A percentile compares a stretch with the other conserved stretches of the same genome.
phyloP scores from a whole-genome alignment of 2,113 vertebrate genomes.

The Cyanistes caeruleus region DNA sequence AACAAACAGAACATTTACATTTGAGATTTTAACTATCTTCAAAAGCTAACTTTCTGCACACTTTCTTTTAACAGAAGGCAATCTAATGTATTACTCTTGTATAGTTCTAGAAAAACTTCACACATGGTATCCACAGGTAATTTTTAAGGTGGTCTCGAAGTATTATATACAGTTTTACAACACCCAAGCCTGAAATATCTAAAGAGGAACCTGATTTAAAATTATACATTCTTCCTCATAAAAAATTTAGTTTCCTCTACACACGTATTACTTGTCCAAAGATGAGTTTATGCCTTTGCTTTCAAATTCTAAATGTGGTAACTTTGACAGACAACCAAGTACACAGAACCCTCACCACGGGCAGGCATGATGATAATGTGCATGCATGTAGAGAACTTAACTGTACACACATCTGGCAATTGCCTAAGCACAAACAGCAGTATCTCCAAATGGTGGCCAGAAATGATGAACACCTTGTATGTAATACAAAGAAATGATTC shows the following conservation, averaged over 20 bases:
- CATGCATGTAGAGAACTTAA: not conserved
- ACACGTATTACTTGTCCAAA: not conserved
- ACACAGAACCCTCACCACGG: rapidly evolving
- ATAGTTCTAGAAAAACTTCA: not conserved
- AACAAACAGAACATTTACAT: not conserved
- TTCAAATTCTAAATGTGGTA: not conserved
- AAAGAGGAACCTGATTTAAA: not conserved
- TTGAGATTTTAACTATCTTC: not conserved
- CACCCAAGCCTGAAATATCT: not conserved
- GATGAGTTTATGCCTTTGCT: not conserved
- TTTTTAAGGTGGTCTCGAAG: not conserved
- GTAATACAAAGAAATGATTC: not conserved
- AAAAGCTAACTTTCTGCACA: not conserved
- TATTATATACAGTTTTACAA: not conserved
- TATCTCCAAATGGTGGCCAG: not conserved
- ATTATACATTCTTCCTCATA: not conserved
- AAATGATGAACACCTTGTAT: not conserved
- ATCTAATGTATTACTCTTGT: not conserved
- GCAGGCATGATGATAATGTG: not conserved
- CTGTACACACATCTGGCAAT: not conserved
- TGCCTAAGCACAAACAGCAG: not conserved
- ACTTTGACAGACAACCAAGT: not conserved
- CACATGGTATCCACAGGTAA: not conserved
- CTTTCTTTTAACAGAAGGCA: not conserved
- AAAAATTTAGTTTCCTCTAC: not conserved